These are phyloP conservation scores for Morus bassanus DNA, from an alignment of 2,797 vertebrate species.

Conservation along the genomic window DNA sequence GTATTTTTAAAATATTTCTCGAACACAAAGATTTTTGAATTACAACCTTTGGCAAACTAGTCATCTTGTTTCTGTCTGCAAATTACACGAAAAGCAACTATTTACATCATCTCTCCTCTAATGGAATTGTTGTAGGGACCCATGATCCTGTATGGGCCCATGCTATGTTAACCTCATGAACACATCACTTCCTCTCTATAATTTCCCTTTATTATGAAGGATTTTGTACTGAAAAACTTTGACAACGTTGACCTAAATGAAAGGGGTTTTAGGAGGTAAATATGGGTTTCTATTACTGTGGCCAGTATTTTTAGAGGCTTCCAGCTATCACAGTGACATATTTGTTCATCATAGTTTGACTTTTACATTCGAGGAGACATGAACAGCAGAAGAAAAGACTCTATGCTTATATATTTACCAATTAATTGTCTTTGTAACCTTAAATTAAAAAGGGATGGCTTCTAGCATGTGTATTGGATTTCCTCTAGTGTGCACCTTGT, in stretches of 20 bases:
- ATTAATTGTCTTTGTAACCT: background rate
- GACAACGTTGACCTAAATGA: background rate
- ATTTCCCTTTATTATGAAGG: background rate
- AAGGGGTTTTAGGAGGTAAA: background rate
- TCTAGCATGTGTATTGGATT: background rate
- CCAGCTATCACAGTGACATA: background rate
- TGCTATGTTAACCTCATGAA: background rate
- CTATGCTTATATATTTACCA: background rate
- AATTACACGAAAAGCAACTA: background rate
- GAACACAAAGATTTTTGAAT: background rate
- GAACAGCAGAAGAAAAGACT: background rate
- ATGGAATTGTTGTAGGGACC: background rate
- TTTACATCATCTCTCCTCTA: background rate
- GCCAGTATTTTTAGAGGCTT: background rate
- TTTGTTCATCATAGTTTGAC: background rate
- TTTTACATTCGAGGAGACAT: background rate
- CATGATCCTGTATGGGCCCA: background rate
- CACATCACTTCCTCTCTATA: background rate
- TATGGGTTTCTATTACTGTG: background rate
- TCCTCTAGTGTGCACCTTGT: background rate
- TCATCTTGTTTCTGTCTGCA: background rate
- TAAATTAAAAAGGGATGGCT: background rate
- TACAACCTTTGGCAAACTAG: background rate
- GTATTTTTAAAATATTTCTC: background rate
- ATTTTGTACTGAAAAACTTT: background rate